Evolutionary conservation across 2,113 vertebrate genomes (phyloP).

Genomic region (Nicator chloris): DNA sequence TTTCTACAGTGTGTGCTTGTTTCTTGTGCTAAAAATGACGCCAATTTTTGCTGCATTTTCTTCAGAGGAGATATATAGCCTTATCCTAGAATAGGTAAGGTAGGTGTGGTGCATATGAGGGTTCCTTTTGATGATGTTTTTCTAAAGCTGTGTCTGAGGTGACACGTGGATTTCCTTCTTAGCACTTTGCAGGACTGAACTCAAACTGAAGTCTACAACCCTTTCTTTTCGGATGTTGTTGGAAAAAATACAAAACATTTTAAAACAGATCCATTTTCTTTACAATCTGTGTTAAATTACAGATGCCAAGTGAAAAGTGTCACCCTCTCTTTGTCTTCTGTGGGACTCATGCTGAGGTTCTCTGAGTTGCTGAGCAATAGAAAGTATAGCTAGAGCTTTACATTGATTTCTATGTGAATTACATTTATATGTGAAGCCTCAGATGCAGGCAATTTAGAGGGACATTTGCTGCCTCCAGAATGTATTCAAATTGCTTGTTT

Average conservation of each 20-base stretch:
- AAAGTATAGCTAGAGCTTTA: background rate
- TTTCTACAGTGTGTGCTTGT: fast-evolving
- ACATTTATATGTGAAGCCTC: background rate
- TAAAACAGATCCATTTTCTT: background rate
- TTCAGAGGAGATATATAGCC: background rate
- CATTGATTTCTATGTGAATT: background rate
- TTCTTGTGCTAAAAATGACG: background rate
- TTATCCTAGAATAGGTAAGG: background rate
- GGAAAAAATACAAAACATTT: background rate
- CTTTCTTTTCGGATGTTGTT: background rate
- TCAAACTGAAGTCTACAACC: background rate
- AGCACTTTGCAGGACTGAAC: background rate
- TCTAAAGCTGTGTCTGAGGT: background rate
- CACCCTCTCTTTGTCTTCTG: background rate
- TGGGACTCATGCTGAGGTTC: background rate
- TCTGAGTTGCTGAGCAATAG: background rate
- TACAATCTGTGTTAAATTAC: background rate
- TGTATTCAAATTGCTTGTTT: background rate
- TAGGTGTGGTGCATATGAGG: background rate
- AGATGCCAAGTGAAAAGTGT: background rate
- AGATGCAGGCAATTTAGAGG: background rate
- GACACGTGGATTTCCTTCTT: background rate
- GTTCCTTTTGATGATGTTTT: background rate
- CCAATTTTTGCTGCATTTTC: background rate
- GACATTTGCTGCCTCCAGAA: background rate